Conservation (phyloP, 2,113 vertebrate genomes). For the Grammatotria lemairii region DNA sequence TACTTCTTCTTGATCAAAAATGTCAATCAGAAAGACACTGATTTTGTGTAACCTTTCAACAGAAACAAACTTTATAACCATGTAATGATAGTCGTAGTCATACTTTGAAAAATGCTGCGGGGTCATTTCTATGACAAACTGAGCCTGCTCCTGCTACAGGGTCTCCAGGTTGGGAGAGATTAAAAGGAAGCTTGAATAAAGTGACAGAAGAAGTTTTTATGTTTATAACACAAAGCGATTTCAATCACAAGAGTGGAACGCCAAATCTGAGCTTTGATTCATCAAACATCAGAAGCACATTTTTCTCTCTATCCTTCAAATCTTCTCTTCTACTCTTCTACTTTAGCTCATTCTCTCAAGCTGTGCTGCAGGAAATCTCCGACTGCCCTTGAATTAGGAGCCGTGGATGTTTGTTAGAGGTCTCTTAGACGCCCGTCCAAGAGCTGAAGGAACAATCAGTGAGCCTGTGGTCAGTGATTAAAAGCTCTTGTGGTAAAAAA, state of each 20-base stretch:
- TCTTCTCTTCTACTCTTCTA: neutral
- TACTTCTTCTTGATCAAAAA: neutral
- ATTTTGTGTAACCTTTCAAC: neutral
- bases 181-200: neutral
- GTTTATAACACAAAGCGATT: neutral
- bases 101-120: neutral
- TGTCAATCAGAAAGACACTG: neutral
- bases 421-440: neutral
- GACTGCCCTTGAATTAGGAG: slow-evolving; percentile 27
- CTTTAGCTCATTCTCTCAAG: neutral
- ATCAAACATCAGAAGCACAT: neutral
- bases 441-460: slow-evolving; percentile 4
- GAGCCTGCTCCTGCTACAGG: neutral
- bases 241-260: neutral
- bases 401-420: neutral
- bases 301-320: neutral
- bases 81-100: neutral
- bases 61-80: neutral
- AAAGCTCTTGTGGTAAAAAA: neutral
- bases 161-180: neutral
- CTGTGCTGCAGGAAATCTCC: slow-evolving; percentile 3
- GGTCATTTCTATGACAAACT: neutral
- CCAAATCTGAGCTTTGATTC: neutral
- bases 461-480: slow-evolving; percentile 14
- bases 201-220: neutral